These are phyloP conservation scores for Dryobotodes eremita DNA, from an alignment of 2,888 invertebrate genomes.

Conservation along the genomic window DNA sequence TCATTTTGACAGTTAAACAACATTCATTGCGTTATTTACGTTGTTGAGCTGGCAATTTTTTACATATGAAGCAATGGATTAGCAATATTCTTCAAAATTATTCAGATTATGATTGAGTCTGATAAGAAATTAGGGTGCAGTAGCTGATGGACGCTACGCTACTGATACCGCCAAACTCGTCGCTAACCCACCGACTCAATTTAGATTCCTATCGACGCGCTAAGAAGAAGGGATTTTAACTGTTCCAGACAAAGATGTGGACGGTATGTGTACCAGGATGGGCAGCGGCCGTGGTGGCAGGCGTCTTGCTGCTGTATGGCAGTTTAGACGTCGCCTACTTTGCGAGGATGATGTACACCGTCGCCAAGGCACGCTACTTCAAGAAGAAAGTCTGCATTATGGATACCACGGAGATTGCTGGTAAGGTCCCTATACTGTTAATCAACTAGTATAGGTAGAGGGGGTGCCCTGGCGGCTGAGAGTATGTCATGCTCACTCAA, in stretches of 20 bases:
- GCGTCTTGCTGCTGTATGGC: conserved; percentile 90
- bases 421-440: conserved; percentile 82
- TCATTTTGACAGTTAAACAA: no score
- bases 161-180: background rate
- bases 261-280: conserved; percentile 86
- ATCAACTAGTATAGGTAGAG: no score
- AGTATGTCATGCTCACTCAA: no score
- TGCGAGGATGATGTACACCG: conserved; percentile 92
- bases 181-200: background rate
- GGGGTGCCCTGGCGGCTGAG: no score
- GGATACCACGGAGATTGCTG: conserved; percentile 92
- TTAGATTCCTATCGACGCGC: background rate
- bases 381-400: conserved; percentile 93
- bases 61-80: no score
- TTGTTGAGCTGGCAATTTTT: no score
- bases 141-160: no score
- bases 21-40: no score
- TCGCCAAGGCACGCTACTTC: conserved; percentile 92
- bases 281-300: conserved; percentile 85
- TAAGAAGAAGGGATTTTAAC: background rate
- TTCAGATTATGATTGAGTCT: no score
- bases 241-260: conserved; percentile 79
- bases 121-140: no score
- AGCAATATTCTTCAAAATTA: no score
- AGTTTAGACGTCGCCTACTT: conserved; percentile 94